Evolutionary conservation across 2,113 vertebrate species (phyloP).

Genomic region (Pangasianodon gigas): DNA sequence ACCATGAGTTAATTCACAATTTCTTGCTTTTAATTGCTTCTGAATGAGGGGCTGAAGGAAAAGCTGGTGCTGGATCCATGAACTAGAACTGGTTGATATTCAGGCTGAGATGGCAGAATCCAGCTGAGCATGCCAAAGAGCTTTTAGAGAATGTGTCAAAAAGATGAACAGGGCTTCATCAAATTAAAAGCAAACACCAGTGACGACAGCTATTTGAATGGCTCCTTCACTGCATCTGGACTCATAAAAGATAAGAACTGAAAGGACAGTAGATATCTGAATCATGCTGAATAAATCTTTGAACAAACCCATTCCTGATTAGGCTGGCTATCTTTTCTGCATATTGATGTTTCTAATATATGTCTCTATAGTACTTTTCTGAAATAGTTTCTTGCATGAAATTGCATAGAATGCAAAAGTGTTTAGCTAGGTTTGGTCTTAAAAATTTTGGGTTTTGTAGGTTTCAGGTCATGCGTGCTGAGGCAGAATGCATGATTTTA

Average conservation of each 20-base stretch:
- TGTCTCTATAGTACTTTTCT: background rate
- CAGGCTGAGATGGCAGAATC: background rate
- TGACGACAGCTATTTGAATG: background rate
- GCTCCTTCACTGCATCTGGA: background rate
- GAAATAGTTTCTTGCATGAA: background rate
- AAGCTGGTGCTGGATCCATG: background rate
- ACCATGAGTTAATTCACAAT: slow-evolving; percentile 48
- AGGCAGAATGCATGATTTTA: background rate
- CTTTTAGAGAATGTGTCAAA: background rate
- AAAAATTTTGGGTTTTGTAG: background rate
- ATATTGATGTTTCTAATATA: background rate
- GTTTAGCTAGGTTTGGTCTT: background rate
- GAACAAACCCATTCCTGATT: slow-evolving; percentile 15
- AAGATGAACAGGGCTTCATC: slow-evolving; percentile 3
- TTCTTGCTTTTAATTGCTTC: slow-evolving; percentile 48
- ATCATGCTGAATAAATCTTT: background rate
- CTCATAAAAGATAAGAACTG: slow-evolving; percentile 4
- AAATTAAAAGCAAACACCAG: slow-evolving; percentile 22
- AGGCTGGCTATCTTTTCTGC: background rate
- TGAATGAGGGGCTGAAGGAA: slow-evolving; percentile 23
- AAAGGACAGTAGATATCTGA: background rate
- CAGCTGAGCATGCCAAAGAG: slow-evolving; percentile 5
- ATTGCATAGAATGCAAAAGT: background rate
- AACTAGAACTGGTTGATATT: slow-evolving; percentile 9
- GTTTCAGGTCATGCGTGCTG: background rate